phyloP scores from a whole-genome alignment of 2,888 invertebrate genomes.

The Zele albiditarsus region DNA sequence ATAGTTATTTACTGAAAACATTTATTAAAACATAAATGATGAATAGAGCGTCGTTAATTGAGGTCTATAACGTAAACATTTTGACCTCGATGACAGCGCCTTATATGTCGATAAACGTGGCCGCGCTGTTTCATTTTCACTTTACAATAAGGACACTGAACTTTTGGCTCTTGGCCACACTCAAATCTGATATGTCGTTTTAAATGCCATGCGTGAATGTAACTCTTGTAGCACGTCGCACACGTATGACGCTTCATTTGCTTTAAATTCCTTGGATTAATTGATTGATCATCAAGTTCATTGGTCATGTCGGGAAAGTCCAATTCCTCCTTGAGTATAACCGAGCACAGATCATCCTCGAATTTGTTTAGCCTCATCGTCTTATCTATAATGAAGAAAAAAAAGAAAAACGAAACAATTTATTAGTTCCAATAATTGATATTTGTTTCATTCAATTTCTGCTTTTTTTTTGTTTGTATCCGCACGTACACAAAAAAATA shows the following conservation, averaged over 20 bases:
- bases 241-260: constrained; percentile 59
- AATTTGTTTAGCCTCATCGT: constrained; percentile 34
- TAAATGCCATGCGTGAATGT: constrained; percentile 65
- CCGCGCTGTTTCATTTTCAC: constrained; percentile 63
- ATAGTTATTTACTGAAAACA: constrained; percentile 5
- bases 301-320: constrained; percentile 19
- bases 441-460: background rate
- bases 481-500: background rate
- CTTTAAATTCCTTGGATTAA: constrained; percentile 41
- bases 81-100: constrained; percentile 58
- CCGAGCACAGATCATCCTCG: constrained; percentile 42
- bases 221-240: constrained; percentile 64
- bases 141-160: constrained; percentile 65
- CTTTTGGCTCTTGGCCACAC: constrained; percentile 71
- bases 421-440: constrained; percentile 8
- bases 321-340: constrained; percentile 30
- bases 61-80: constrained; percentile 61
- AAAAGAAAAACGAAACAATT: constrained; percentile 26
- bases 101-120: constrained; percentile 64
- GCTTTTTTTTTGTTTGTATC: background rate
- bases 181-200: constrained; percentile 72
- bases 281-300: constrained; percentile 24
- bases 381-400: constrained; percentile 36
- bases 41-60: constrained; percentile 42
- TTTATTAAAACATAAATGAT: constrained; percentile 12